phyloP scores from a whole-genome alignment of 2,888 invertebrate species.

The Vesta saturnalis region DNA sequence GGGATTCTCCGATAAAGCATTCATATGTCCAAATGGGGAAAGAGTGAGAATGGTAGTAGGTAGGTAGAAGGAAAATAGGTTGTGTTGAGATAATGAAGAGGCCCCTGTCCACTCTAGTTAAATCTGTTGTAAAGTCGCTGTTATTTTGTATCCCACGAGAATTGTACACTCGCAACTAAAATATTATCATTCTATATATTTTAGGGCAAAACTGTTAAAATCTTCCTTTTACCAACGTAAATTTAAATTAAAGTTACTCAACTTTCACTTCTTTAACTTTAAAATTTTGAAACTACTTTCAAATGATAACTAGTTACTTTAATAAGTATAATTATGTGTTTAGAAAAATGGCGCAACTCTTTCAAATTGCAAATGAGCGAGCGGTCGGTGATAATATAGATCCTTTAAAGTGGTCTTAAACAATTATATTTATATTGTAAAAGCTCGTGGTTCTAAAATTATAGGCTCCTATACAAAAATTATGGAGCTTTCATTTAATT shows the following conservation, averaged over 20 bases:
- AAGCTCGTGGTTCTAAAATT: no score
- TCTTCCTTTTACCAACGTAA: neutral
- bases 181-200: constrained; percentile 24
- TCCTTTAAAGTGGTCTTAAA: no score
- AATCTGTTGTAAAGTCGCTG: constrained; percentile 56
- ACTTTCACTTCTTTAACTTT: neutral
- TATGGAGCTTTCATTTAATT: no score
- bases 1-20: constrained; percentile 32
- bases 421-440: no score
- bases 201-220: constrained; percentile 19
- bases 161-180: constrained; percentile 34
- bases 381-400: no score
- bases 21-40: constrained; percentile 32
- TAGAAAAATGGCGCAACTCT: no score
- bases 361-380: no score
- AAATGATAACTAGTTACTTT: no score
- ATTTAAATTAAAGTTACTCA: neutral
- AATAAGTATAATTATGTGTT: no score
- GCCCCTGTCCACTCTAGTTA: constrained; percentile 58
- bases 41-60: constrained; percentile 36
- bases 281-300: neutral
- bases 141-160: constrained; percentile 51
- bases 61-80: constrained; percentile 47
- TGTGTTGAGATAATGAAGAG: constrained; percentile 61
- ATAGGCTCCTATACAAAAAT: no score